phyloP scores from a whole-genome alignment of 1,140 invertebrate genomes.

The Drosophila guanche region DNA sequence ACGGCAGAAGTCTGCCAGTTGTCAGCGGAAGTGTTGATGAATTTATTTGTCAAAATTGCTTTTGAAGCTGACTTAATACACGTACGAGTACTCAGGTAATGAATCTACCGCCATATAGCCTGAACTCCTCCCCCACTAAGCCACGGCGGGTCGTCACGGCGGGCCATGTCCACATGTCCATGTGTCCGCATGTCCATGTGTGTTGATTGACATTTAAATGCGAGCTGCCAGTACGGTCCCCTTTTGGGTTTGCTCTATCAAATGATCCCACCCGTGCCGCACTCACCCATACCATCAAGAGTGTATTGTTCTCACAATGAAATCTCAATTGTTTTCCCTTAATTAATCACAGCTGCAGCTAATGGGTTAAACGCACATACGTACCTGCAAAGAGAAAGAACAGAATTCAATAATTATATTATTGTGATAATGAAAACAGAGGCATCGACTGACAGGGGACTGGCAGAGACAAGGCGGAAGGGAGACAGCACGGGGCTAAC shows the following conservation, averaged over 20 bases:
- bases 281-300: neutral
- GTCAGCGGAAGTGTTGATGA: conserved; percentile 79
- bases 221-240: conserved; percentile 34
- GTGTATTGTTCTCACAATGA: conserved; percentile 33
- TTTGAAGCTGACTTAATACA: conserved; percentile 48
- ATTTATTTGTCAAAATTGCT: conserved; percentile 81
- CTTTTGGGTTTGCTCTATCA: conserved; percentile 8
- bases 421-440: neutral
- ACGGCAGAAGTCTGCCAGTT: conserved; percentile 44
- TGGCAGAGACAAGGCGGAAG: too few relatives aligned
- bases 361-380: conserved; percentile 15
- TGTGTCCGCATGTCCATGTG: conserved; percentile 2
- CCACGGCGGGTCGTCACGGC: too few relatives aligned
- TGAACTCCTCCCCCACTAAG: too few relatives aligned
- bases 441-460: too few relatives aligned
- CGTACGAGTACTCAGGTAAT: conserved; percentile 14
- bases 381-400: conserved; percentile 27
- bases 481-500: too few relatives aligned
- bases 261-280: neutral
- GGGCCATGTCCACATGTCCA: too few relatives aligned
- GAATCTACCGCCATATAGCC: conserved; percentile 23
- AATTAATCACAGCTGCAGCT: conserved; percentile 47
- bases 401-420: conserved; percentile 15
- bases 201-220: conserved; percentile 51
- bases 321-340: conserved; percentile 11